These are phyloP conservation scores for Sarcophilus harrisii DNA, from an alignment of 2,797 vertebrate species.

Conservation along the genomic window DNA sequence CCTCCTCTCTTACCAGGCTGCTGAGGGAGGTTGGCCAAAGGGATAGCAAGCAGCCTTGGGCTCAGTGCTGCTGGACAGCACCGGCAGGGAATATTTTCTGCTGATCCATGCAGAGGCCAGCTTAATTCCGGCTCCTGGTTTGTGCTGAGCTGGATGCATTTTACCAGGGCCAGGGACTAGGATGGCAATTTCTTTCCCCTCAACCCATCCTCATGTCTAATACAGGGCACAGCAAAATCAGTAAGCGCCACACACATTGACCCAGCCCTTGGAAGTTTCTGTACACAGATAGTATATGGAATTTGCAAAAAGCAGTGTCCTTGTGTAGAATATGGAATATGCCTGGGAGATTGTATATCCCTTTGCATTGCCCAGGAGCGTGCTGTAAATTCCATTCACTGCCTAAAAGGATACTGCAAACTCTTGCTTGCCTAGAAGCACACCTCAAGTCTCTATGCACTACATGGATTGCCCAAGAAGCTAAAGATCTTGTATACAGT, in stretches of 20 bases:
- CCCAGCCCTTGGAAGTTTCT: neutral
- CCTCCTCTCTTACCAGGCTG: neutral
- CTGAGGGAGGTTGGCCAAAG: conserved; percentile 19
- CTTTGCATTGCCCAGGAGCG: neutral
- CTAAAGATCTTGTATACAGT: neutral
- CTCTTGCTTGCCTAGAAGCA: neutral
- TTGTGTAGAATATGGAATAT: neutral
- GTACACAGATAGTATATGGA: neutral
- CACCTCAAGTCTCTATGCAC: neutral
- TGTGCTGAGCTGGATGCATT: neutral
- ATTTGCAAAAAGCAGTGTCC: neutral
- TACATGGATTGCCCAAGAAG: neutral
- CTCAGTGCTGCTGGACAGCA: conserved; percentile 13
- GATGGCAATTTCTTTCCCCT: neutral
- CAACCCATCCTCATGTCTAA: neutral
- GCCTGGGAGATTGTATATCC: neutral
- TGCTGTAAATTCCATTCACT: neutral
- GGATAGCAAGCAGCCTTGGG: neutral
- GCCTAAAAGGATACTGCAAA: neutral
- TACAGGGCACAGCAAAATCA: neutral
- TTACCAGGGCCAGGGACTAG: neutral
- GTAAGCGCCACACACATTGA: neutral
- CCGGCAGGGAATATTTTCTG: conserved; percentile 27
- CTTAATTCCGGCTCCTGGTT: neutral
- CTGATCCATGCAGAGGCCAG: conserved; percentile 14